Conservation (phyloP, 92 coral and sea anemone genomes). For the Actinernus sp. region DNA sequence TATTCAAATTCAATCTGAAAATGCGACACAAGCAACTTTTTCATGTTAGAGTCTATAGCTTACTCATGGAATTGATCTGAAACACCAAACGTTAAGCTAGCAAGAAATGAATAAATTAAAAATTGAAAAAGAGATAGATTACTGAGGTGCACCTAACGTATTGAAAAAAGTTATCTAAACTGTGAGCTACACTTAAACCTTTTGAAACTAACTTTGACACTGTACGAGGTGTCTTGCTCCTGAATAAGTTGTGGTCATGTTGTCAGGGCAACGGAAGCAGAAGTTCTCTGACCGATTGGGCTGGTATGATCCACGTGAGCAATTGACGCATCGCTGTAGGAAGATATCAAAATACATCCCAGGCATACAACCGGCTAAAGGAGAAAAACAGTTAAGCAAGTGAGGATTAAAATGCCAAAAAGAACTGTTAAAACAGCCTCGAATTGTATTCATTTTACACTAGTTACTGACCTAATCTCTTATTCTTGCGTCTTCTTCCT, state of each 20-base stretch:
- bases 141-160: too few relatives aligned
- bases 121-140: not conserved
- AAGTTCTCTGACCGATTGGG: slow-evolving; percentile 76
- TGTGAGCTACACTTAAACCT: too few relatives aligned
- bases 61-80: too few relatives aligned
- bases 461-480: slow-evolving; percentile 54
- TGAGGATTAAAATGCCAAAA: not conserved
- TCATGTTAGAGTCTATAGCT: too few relatives aligned
- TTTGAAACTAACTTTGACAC: slow-evolving; percentile 81
- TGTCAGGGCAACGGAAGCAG: slow-evolving; percentile 95
- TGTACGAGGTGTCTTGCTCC: slow-evolving; percentile 73
- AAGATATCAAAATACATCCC: slow-evolving; percentile 84
- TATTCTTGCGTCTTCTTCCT: slow-evolving; percentile 50
- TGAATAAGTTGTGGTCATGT: slow-evolving; percentile 74
- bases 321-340: slow-evolving; percentile 68
- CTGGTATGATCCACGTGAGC: slow-evolving; percentile 93
- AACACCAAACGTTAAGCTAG: too few relatives aligned
- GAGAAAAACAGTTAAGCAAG: too few relatives aligned
- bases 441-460: too few relatives aligned
- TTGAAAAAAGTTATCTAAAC: too few relatives aligned
- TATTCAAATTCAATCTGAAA: too few relatives aligned
- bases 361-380: slow-evolving; percentile 75
- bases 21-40: too few relatives aligned
- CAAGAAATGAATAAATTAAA: not conserved
- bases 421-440: too few relatives aligned